Percentiles rank a stretch among this genome's conserved stretches.
Evolutionary conservation across 1,140 invertebrate species (phyloP).

Genomic region (Lucilia cuprina): DNA sequence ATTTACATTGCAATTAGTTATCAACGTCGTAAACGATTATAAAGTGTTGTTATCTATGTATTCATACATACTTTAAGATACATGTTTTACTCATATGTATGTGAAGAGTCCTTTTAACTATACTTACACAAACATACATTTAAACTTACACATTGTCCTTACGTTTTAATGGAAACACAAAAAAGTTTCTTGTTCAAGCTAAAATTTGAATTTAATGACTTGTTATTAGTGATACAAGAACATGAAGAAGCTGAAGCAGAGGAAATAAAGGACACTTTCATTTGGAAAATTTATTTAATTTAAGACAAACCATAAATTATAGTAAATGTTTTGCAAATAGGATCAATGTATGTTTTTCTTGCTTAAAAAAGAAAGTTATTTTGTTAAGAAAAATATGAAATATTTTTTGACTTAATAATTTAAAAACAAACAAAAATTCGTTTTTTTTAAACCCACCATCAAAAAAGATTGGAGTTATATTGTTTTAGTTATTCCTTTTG

Average conservation of each 20-base stretch:
- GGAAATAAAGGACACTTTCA: constrained; percentile 1
- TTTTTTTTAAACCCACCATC: too few relatives aligned
- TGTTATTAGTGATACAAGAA: background rate
- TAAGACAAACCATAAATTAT: constrained; percentile 23
- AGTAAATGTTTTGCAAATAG: background rate
- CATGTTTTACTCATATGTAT: too few relatives aligned
- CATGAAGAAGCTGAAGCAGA: background rate
- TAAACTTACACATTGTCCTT: background rate
- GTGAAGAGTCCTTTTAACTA: too few relatives aligned
- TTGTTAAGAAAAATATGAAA: too few relatives aligned
- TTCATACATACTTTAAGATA: too few relatives aligned
- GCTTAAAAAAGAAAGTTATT: background rate
- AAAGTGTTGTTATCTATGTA: constrained; percentile 46
- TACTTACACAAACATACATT: too few relatives aligned
- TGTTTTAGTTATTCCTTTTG: too few relatives aligned
- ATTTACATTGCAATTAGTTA: constrained; percentile 62
- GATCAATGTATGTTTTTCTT: background rate
- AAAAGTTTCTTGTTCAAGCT: background rate
- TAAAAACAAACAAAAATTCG: too few relatives aligned
- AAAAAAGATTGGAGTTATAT: too few relatives aligned
- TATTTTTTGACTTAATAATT: too few relatives aligned
- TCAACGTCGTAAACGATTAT: constrained; percentile 59
- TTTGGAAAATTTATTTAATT: constrained; percentile 28
- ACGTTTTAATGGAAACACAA: background rate
- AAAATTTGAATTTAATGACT: constrained; percentile 25